Evolutionary conservation across 37 sponge, comb jelly and placozoan genomes (phyloP).

Genomic region (Diacarnus erythraeanus): DNA sequence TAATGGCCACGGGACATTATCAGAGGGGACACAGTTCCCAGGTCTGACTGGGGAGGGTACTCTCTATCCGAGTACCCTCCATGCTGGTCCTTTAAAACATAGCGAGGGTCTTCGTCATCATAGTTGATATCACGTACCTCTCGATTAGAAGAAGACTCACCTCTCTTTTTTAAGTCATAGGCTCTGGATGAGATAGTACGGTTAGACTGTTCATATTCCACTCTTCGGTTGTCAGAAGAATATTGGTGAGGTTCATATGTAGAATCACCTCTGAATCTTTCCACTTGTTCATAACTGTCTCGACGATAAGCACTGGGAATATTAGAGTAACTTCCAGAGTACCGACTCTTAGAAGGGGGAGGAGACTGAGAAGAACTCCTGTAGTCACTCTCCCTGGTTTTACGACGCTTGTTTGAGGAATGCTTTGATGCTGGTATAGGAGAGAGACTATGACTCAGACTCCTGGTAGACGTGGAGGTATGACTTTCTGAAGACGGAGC

Average conservation of each 20-base stretch:
- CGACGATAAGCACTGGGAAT: background rate
- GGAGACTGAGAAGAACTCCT: conserved; percentile 7
- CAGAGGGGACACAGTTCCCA: background rate
- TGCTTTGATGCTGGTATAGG: background rate
- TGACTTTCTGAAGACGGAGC: background rate
- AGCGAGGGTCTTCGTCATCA: background rate
- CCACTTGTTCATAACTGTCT: conserved; percentile 1
- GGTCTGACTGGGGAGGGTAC: background rate
- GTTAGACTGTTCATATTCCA: background rate
- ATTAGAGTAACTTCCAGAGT: background rate
- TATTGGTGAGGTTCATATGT: conserved; percentile 1
- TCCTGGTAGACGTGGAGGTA: background rate
- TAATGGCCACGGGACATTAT: background rate
- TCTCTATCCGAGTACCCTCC: background rate
- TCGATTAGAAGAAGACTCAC: background rate
- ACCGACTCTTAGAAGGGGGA: background rate
- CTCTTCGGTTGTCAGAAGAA: background rate
- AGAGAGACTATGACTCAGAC: conserved; percentile 16
- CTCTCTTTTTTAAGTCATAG: background rate
- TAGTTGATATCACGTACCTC: background rate
- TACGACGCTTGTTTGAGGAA: background rate
- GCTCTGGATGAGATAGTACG: background rate
- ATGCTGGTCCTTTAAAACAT: background rate
- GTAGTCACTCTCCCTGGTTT: background rate
- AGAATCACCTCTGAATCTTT: background rate